Evolutionary conservation across 2,113 vertebrate genomes (phyloP).

Genomic region (Semnornis frantzii): DNA sequence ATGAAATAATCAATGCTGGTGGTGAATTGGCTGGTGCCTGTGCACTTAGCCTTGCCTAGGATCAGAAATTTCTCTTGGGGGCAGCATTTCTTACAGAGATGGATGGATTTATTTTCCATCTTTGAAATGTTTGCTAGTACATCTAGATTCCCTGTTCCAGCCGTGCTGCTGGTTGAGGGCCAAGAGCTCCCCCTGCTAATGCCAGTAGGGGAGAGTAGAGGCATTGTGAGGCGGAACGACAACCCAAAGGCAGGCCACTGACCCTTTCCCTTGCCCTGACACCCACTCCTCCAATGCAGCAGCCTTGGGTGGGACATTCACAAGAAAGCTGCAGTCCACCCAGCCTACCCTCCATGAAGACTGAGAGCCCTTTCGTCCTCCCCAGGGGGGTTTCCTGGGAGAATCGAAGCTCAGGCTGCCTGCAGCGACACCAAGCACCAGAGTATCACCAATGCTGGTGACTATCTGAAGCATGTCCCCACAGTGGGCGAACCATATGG

Average conservation of each 20-base stretch:
- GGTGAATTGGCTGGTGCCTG: slow-evolving; percentile 35
- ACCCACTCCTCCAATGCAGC: no score
- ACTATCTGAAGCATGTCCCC: background rate
- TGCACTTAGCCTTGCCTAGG: slow-evolving; percentile 53
- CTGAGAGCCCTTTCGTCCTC: background rate
- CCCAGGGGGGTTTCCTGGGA: fast-evolving
- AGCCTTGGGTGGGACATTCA: background rate
- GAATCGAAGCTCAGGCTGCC: background rate
- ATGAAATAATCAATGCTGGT: slow-evolving; percentile 57
- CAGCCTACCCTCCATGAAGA: background rate
- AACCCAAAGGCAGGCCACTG: background rate
- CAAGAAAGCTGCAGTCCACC: background rate
- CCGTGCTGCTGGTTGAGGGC: background rate
- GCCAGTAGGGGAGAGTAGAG: background rate
- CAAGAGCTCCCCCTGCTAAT: background rate
- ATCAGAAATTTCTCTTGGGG: slow-evolving; percentile 69
- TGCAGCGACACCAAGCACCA: background rate
- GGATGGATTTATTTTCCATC: slow-evolving; percentile 56
- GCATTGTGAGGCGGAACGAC: background rate
- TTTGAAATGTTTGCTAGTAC: slow-evolving; percentile 38
- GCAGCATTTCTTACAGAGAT: slow-evolving; percentile 67
- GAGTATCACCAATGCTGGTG: background rate
- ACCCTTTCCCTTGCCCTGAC: background rate
- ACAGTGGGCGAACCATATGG: background rate
- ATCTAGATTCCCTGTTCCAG: background rate